Percentiles rank a stretch among this genome's conserved stretches.
These are phyloP conservation scores for Nansenia antarctica DNA, from an alignment of 2,113 vertebrate genomes.

Conservation along the genomic window DNA sequence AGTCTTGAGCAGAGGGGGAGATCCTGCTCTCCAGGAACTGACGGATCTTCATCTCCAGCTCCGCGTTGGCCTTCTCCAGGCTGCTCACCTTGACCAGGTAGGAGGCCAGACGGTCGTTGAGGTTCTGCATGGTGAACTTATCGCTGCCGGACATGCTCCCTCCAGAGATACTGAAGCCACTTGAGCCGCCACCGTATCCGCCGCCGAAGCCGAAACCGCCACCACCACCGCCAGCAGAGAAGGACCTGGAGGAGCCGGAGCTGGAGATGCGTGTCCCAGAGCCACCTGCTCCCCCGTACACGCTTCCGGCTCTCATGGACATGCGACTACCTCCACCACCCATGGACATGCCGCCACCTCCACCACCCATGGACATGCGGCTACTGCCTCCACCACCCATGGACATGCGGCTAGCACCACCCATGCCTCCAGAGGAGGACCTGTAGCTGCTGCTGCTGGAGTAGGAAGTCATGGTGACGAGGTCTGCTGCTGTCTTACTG, in stretches of 20 bases:
- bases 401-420: background rate
- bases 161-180: too few species aligned
- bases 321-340: background rate
- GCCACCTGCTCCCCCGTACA: conserved; percentile 50
- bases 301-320: conserved; percentile 29
- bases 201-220: too few species aligned
- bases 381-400: conserved; percentile 2
- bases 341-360: background rate
- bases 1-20: conserved; percentile 22
- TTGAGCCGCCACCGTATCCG: background rate
- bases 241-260: conserved; percentile 1
- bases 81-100: conserved; percentile 62
- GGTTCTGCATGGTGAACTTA: conserved; percentile 66
- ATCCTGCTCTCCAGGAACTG: conserved; percentile 44
- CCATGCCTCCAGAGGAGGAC: too few species aligned
- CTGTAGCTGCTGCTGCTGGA: conserved; percentile 20
- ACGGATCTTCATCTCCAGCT: conserved; percentile 61
- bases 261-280: conserved; percentile 37
- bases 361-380: background rate
- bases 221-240: background rate
- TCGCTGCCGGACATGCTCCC: conserved; percentile 28
- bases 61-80: conserved; percentile 57
- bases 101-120: conserved; percentile 60
- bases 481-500: conserved; percentile 36
- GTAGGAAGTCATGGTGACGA: conserved; percentile 10